Base-by-base conservation (phyloP, 2,797 vertebrate genomes). In the Phylloscopus collybita region DNA sequence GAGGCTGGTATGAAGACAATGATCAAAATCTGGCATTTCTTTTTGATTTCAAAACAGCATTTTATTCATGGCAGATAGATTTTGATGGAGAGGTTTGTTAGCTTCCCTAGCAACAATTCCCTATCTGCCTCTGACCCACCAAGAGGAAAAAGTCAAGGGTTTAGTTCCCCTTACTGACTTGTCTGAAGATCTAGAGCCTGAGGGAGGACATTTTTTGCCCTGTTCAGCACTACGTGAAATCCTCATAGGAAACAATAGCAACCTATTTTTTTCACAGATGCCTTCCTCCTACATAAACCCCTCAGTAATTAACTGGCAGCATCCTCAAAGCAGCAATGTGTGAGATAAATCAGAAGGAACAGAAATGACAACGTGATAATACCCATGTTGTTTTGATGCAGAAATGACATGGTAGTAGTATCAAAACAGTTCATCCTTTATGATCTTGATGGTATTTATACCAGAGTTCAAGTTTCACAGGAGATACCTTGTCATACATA, bases 281-380 rank as follows among this genome's bases (percentile, higher is more conserved):
- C 13, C 22, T 81, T 53, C 25, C 49, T 91, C 45, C 60, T 80
- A 51, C 57, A 38, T 45, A 81, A 89, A 26, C 6, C 9, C 11
- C n/a, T 92, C 67, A 65, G 74, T 80, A 94, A 92, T 92, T 93
- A 95, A 94, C 34, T 11, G 50, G 7, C 21, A 95, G 11, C 34
- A 67, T 57, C 84, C 87, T 94, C 78, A 85, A 76, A 92, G 30
- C 47, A 79, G 42, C 65, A 71, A 67, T 14, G 20, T 86, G 69
- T 25, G n/a, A 88, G 47, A 82, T 76, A 91, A 90, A 84, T 79
- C 44, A 88, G 61, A 57, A 87, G 51, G 22, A 88, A 12, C 3
- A 38, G 56, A 61, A 76, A 53, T 74, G 67, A 79, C 59, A 75
- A 69, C 3, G 26, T 36, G 61, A 71, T 62, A 70, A 90, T 73